A percentile compares a stretch with the other conserved stretches of the same genome.
These are phyloP conservation scores for Apolygus lucorum DNA, from an alignment of 1,140 invertebrate species.

Conservation along the genomic window DNA sequence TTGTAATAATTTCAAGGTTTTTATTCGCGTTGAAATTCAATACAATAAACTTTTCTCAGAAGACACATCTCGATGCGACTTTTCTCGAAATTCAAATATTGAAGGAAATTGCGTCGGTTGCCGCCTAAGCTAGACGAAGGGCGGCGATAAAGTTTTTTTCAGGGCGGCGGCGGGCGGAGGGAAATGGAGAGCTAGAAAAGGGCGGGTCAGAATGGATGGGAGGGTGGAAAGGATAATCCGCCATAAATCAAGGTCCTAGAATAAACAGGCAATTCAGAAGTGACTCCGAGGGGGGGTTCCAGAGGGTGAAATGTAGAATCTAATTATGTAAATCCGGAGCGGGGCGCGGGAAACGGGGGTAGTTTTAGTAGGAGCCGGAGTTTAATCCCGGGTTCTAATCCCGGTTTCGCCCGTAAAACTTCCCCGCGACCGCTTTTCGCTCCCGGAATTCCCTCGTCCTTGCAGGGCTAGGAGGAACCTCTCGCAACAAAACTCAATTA, in stretches of 20 bases:
- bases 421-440: neutral
- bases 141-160: neutral
- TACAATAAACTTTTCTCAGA: too few relatives aligned
- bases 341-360: neutral
- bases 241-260: conserved; percentile 5
- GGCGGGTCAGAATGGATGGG: neutral
- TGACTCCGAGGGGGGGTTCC: neutral
- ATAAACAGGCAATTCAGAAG: conserved; percentile 7
- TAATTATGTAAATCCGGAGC: conserved; percentile 5
- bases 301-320: conserved; percentile 9
- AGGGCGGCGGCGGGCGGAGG: too few relatives aligned
- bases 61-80: too few relatives aligned
- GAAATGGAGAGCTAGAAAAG: neutral
- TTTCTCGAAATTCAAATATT: too few relatives aligned
- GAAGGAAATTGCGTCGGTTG: too few relatives aligned
- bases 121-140: neutral
- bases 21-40: too few relatives aligned
- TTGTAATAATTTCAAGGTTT: too few relatives aligned
- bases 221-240: conserved; percentile 13
- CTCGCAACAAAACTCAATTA: conserved; percentile 11
- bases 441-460: too few relatives aligned
- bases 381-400: conserved; percentile 6
- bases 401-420: neutral
- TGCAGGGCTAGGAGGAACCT: conserved; percentile 1
- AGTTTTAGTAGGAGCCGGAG: conserved; percentile 1